phyloP scores from a whole-genome alignment of 1,140 invertebrate species.

The Goniozus legneri region DNA sequence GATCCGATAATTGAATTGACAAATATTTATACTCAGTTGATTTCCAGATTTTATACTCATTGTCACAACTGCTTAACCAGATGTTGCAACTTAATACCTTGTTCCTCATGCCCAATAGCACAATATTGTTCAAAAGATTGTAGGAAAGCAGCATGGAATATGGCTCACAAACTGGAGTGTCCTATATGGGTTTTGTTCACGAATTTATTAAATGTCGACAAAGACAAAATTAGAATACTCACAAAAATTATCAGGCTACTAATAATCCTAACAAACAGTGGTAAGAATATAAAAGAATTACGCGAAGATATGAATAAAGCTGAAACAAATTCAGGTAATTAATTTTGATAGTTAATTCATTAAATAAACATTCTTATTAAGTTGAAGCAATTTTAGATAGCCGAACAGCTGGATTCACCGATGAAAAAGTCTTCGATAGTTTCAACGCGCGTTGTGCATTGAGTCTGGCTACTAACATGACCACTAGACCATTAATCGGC shows the following conservation, averaged over 20 bases:
- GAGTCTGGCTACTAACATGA: constrained; percentile 47
- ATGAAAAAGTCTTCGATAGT: constrained; percentile 36
- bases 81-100: constrained; percentile 60
- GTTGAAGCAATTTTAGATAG: constrained; percentile 40
- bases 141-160: constrained; percentile 50
- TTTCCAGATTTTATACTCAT: constrained; percentile 57
- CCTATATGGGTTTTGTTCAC: constrained; percentile 47
- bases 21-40: constrained; percentile 6
- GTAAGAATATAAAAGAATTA: constrained; percentile 37
- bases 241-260: constrained; percentile 51
- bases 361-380: constrained; percentile 27
- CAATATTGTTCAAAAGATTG: constrained; percentile 62
- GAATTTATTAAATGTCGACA: constrained; percentile 44
- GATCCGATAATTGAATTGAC: not conserved
- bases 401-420: constrained; percentile 49
- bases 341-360: not conserved
- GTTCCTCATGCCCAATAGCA: constrained; percentile 49
- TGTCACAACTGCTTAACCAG: constrained; percentile 77
- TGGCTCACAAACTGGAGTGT: constrained; percentile 65
- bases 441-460: constrained; percentile 36
- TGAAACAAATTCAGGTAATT: constrained; percentile 42
- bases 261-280: constrained; percentile 42
- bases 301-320: constrained; percentile 36
- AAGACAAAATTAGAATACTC: constrained; percentile 53
- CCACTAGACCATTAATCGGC: constrained; percentile 38